phyloP scores from a whole-genome alignment of 2,113 vertebrate genomes.

The Cathartes aura region DNA sequence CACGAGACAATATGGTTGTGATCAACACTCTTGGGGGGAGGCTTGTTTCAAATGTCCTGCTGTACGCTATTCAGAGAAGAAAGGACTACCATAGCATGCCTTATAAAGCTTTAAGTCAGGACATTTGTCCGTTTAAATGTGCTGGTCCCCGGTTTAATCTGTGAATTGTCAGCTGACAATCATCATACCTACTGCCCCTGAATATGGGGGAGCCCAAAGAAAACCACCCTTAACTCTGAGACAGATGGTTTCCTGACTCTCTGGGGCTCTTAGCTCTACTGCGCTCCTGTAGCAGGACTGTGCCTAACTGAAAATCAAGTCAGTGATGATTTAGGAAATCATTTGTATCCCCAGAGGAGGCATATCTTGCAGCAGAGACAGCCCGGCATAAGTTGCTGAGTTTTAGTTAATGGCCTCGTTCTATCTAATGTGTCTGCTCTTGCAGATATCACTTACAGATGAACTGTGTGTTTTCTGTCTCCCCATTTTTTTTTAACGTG shows the following conservation, averaged over 20 bases:
- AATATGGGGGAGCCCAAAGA: neutral
- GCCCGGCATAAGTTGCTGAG: neutral
- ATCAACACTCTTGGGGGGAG: neutral
- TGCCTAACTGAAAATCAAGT: conserved; percentile 14
- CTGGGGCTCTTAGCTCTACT: neutral
- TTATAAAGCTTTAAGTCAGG: neutral
- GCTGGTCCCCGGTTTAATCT: neutral
- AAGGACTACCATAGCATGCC: neutral
- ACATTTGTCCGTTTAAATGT: neutral
- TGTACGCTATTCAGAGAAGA: neutral
- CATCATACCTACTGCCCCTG: neutral
- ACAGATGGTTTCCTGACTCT: neutral
- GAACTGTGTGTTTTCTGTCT: conserved; percentile 7
- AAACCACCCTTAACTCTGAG: neutral
- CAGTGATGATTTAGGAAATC: conserved; percentile 24
- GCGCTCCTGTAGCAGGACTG: neutral
- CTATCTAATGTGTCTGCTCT: conserved; percentile 41
- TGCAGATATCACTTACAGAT: conserved; percentile 15
- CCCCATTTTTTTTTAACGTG: neutral
- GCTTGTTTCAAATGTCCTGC: neutral
- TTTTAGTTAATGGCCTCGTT: conserved; percentile 52
- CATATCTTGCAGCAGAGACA: conserved; percentile 18
- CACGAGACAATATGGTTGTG: fast-evolving
- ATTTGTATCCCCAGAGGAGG: neutral
- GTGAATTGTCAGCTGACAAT: neutral